Conservation (phyloP, 2,113 vertebrate species). For the Serilophus lunatus region DNA sequence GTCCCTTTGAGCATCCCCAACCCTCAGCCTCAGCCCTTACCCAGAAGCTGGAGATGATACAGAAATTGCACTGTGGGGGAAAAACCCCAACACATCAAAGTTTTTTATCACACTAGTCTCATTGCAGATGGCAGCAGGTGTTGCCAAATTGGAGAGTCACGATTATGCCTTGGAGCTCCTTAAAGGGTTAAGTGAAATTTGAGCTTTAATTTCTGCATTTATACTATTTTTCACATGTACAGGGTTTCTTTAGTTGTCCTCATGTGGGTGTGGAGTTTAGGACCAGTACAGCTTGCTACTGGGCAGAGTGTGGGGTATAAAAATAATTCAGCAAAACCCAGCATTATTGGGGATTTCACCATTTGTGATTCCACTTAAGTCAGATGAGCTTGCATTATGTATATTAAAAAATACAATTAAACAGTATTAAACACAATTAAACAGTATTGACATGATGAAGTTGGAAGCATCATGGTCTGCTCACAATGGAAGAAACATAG, state of each 20-base stretch:
- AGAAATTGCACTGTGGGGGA: background rate
- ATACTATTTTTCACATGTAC: rapidly evolving
- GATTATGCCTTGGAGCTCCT: background rate
- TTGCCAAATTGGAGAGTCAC: rapidly evolving
- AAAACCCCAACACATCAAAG: background rate
- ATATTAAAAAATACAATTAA: background rate
- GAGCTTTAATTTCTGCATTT: background rate
- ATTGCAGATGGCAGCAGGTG: background rate
- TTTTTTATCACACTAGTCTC: background rate
- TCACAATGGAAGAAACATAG: background rate
- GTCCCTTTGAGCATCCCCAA: background rate
- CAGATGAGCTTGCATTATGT: background rate
- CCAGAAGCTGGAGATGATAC: background rate
- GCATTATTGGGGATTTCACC: background rate
- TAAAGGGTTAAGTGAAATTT: background rate
- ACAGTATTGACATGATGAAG: background rate
- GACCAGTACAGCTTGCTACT: background rate
- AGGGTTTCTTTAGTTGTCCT: background rate
- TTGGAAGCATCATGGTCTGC: background rate
- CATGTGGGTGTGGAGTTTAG: background rate
- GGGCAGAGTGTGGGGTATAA: background rate
- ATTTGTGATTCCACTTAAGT: background rate
- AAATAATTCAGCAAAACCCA: background rate
- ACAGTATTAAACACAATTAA: background rate
- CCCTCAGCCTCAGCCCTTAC: no score